These are phyloP conservation scores for Diadegma fenestrale DNA, from an alignment of 2,888 invertebrate genomes.

Conservation along the genomic window DNA sequence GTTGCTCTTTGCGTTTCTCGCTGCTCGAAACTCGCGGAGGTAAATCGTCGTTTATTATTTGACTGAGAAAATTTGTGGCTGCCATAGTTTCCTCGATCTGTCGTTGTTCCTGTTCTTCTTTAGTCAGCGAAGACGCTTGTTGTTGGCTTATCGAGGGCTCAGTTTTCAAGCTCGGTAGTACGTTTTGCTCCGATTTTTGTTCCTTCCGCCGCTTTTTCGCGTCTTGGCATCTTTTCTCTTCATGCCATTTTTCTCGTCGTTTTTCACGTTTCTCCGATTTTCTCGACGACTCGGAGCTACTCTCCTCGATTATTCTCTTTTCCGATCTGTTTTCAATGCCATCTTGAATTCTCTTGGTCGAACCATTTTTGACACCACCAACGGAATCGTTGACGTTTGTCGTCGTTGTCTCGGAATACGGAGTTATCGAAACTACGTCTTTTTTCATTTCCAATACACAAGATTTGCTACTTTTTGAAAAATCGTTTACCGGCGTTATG, in stretches of 20 bases:
- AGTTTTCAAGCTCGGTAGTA: constrained; percentile 25
- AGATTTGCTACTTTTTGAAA: constrained; percentile 75
- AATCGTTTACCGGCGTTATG: constrained; percentile 82
- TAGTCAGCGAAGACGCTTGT: constrained; percentile 71
- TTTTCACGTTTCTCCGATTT: constrained; percentile 76
- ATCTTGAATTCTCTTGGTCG: constrained; percentile 69
- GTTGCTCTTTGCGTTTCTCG: constrained; percentile 77
- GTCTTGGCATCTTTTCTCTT: constrained; percentile 78
- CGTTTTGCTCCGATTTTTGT: constrained; percentile 56
- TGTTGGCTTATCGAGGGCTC: constrained; percentile 39
- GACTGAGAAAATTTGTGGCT: constrained; percentile 84
- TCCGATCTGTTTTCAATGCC: constrained; percentile 73
- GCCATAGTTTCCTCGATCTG: constrained; percentile 84
- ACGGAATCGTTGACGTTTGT: constrained; percentile 1
- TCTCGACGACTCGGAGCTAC: constrained; percentile 66
- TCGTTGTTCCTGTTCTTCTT: constrained; percentile 81
- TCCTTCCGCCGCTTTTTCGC: constrained; percentile 76
- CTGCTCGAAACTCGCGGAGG: constrained; percentile 73
- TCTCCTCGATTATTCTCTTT: constrained; percentile 71
- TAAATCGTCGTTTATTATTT: constrained; percentile 83
- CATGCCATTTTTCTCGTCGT: constrained; percentile 73
- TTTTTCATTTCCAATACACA: constrained; percentile 76
- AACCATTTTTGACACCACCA: constrained; percentile 71
- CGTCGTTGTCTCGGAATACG: constrained; percentile 75
- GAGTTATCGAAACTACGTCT: constrained; percentile 81